Evolutionary conservation across 2,888 invertebrate species (phyloP), one percentile per base, ranked within the genome.

Genomic region (Harmothoe impar): DNA sequence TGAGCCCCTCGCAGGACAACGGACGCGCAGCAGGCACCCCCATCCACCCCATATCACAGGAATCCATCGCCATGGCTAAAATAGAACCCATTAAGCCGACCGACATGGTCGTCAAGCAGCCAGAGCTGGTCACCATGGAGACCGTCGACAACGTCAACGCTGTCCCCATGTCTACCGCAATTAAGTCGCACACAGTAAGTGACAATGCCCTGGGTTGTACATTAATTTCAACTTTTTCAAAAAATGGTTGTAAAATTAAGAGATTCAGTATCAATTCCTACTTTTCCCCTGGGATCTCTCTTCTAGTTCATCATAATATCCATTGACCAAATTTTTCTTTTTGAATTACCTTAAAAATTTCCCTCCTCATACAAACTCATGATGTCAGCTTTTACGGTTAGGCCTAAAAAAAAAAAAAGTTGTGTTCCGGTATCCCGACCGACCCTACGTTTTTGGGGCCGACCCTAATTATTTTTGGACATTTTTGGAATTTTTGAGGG

Each of bases 1-100:
- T 62, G 62, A 20, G 62, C 3, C 62, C 62, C 3, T 3, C 62
- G 20, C 23, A 62, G 15, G 20, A 62, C 15, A 62, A 62, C 62
- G 62, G 62, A n/a, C 20, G n/a, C 3, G 20, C 62, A 20, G 20
- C 12, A 20, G 15, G 3, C 7, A 62, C 62, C 0, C 62, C 62
- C 62, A n/a, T 62, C 3, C 7, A 1, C 23, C 62, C 62, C 7
- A 20, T 62, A n/a, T 3, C 62, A 1, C 62, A 62, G 20, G 62
- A 62, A 1, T 62, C 81, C 0, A 35, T 81, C 7, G 33, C 81
- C 25, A 86, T 86, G 86, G 3, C 86, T 0, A 86, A 86, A 52
- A 86, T 86, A 10, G 31, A n/a, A 17, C 86, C 86, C 1, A 52
- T 35, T 17, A 51, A 84, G 29, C 43, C 43, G n/a, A 5, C 29